Evolutionary conservation across 2,888 invertebrate genomes (phyloP), one percentile per base, ranked within the genome.

Genomic region (Tryphoninae sp.): DNA sequence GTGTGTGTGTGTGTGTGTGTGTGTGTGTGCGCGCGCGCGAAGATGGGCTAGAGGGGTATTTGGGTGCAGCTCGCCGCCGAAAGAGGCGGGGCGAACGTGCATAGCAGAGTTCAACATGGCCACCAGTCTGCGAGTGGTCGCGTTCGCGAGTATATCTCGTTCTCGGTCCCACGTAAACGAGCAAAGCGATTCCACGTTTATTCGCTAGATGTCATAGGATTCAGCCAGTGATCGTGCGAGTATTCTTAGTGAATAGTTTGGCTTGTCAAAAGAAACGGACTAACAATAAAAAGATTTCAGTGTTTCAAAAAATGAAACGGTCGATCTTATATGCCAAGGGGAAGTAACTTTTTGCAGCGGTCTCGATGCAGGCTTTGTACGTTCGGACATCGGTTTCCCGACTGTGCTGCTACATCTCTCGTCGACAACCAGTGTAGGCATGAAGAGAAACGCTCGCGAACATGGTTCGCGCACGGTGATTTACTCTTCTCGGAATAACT

Each of bases 71-170:
- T 59, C 16, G 65, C 51, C 71, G 80, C 62, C 51, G 80, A 69
- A 76, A 80, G 80, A 69, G 87, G 87, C 85, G 86, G 84, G 83
- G 86, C 82, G 86, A 80, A 61, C 71, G 84, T 83, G 84, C 84
- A 83, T 85, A 85, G 80, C 80, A 80, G 76, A 83, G 84, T 78
- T 83, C 88, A 89, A 89, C 85, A 89, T 89, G 89, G 88, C 89
- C 84, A 74, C 87, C 88, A 89, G 89, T 89, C 88, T 84, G 86
- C 86, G 85, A 87, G 86, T 86, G 87, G 84, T 84, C 86, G 89
- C 86, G 87, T 86, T 85, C 86, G 86, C 83, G 85, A 85, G 83
- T 80, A 2, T 45, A 85, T 85, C 79, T 88, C 87, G 86, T 82
- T 83, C 79, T 84, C 79, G 81, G 73, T 82, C 78, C 22, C 23